Evolutionary conservation across 2,888 invertebrate genomes (phyloP).

Genomic region (Pristionchus mayeri): DNA sequence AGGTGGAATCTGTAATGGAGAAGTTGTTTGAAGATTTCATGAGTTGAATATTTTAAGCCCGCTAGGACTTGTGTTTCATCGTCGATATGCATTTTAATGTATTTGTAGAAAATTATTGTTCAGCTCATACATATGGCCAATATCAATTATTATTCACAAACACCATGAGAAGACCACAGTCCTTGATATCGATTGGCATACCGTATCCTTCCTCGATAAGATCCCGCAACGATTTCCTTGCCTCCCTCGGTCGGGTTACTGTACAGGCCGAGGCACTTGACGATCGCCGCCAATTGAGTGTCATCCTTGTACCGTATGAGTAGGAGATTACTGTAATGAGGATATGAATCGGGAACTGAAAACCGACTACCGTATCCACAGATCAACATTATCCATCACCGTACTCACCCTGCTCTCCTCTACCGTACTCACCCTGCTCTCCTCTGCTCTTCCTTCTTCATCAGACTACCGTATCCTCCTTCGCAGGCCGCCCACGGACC

Average conservation of each 20-base stretch:
- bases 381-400: background rate
- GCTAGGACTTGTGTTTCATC: too few relatives aligned
- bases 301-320: conserved; percentile 3
- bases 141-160: too few relatives aligned
- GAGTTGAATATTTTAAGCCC: too few relatives aligned
- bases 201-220: conserved; percentile 36
- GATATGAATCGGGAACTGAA: background rate
- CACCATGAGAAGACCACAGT: too few relatives aligned
- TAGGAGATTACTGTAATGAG: conserved; percentile 12
- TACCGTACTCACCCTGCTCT: background rate
- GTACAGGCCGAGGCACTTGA: conserved; percentile 40
- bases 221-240: conserved; percentile 29
- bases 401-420: too few relatives aligned
- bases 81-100: too few relatives aligned
- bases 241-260: background rate
- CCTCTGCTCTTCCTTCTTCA: conserved; percentile 7
- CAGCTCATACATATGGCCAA: too few relatives aligned
- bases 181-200: too few relatives aligned
- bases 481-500: conserved; percentile 11
- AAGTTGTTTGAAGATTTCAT: too few relatives aligned
- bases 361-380: background rate
- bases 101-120: too few relatives aligned
- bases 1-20: conserved; percentile 26
- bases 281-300: background rate
- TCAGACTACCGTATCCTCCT: conserved; percentile 21